Evolutionary conservation across 2,888 invertebrate genomes (phyloP), one percentile per base, ranked within the genome.

Genomic region (Drosophila kokeensis): DNA sequence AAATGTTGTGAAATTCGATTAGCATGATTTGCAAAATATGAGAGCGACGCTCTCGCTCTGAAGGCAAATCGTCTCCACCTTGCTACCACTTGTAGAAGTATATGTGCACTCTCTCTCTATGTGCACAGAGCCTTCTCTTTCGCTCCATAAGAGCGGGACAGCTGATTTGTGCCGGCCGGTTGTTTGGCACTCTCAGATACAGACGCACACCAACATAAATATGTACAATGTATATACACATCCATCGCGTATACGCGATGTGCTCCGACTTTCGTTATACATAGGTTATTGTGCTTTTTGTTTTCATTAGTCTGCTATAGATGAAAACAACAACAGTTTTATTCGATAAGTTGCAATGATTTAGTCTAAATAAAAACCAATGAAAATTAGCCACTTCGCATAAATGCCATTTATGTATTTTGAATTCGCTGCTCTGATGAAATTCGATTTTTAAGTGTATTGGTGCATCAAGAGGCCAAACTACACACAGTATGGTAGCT

Each of bases 1-100:
- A 18, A 53, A 70, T 77, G 65, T 82, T 82, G 82, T 83, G 83
- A 84, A 83, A 84, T 83, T 82, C 77, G 72, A 76, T 79, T 69
- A 72, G 57, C 45, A 77, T 69, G 69, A 79, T 79, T 49, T 63
- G 66, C 70, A 67, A 49, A 57, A 72, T 58, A 52, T 27, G 32
- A 72, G 48, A 57, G 58, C 64, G 58, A 21, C 36, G 4, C 42
- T 4, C 29, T 45, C 38, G 34, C 30, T 6, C n/a, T 6, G 48
- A 63, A 49, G 57, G 27, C 34, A 29, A 18, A 24, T 55, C 40
- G 24, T 58, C 29, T 18, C 30, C 6, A 34, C 13, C 36, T 34
- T 49, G 40, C 21, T 40, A 29, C 36, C 63, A 69, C 69, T 78
- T 77, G 74, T 79, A 49, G 55, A 49, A 73, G 52, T 66, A 32